phyloP scores from a whole-genome alignment of 2,113 vertebrate species.

The Oreocharis arfaki region DNA sequence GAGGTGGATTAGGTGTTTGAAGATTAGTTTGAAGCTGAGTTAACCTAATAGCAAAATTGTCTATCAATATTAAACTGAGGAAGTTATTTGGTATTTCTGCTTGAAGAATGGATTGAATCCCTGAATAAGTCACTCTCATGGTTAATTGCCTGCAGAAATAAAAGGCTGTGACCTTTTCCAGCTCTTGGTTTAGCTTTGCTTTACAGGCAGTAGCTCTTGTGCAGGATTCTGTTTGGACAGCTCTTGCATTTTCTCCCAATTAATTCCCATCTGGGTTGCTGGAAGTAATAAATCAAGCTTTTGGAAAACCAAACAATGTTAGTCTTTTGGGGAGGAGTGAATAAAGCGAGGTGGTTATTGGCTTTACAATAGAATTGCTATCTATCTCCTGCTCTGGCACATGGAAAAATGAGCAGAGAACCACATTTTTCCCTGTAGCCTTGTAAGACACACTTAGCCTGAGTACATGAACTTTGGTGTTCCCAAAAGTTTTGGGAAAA shows the following conservation, averaged over 20 bases:
- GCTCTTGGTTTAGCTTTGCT: background rate
- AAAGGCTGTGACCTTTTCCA: background rate
- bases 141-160: background rate
- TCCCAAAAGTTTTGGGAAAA: background rate
- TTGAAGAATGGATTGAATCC: background rate
- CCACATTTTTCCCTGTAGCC: background rate
- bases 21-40: background rate
- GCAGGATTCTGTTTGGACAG: conserved; percentile 7
- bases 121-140: background rate
- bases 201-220: background rate
- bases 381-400: background rate
- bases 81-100: background rate
- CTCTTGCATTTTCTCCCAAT: background rate
- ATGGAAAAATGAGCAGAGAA: background rate
- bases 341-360: background rate
- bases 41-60: background rate
- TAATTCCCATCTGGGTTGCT: background rate
- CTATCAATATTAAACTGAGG: background rate
- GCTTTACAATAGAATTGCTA: background rate
- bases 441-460: background rate
- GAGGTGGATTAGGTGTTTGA: background rate
- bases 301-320: background rate
- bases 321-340: background rate
- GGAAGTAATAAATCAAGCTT: conserved; percentile 2
- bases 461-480: background rate